Conservation (phyloP, 2,888 invertebrate species). For the Seladonia tumulorum region DNA sequence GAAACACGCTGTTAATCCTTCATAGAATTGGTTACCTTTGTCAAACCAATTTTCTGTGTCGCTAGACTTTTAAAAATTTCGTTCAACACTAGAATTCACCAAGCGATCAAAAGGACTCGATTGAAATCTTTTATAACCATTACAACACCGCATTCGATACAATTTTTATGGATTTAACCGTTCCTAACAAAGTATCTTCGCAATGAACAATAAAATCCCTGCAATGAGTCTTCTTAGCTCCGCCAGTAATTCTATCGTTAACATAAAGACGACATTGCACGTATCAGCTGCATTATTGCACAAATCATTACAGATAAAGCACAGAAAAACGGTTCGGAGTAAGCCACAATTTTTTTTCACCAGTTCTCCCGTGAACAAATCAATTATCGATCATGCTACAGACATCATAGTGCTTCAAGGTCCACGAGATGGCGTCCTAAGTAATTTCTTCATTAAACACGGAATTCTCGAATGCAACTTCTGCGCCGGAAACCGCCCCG, state of each 20-base stretch:
- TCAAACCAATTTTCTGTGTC: too few species aligned
- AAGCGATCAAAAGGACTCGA: not conserved
- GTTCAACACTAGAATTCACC: not conserved
- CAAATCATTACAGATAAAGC: not conserved
- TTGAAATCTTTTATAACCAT: not conserved
- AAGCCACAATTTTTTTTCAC: not conserved
- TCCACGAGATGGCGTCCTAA: not conserved
- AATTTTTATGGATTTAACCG: too few species aligned
- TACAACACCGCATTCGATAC: not conserved
- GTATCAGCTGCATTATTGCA: constrained; percentile 4
- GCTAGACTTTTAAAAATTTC: not conserved
- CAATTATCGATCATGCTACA: not conserved
- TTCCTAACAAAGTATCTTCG: not conserved
- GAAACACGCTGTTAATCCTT: not conserved
- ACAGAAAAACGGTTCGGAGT: not conserved
- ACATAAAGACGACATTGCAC: not conserved
- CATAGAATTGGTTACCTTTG: too few species aligned
- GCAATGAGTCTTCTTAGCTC: not conserved
- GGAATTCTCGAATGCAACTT: not conserved
- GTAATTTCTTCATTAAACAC: not conserved
- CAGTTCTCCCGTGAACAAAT: not conserved
- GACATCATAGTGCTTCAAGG: not conserved
- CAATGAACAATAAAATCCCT: not conserved
- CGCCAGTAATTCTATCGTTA: not conserved
- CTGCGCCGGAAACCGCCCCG: not conserved